Evolutionary conservation across 2,888 invertebrate genomes (phyloP), one percentile per base, ranked within the genome.

Genomic region (Ophion obscuratus): DNA sequence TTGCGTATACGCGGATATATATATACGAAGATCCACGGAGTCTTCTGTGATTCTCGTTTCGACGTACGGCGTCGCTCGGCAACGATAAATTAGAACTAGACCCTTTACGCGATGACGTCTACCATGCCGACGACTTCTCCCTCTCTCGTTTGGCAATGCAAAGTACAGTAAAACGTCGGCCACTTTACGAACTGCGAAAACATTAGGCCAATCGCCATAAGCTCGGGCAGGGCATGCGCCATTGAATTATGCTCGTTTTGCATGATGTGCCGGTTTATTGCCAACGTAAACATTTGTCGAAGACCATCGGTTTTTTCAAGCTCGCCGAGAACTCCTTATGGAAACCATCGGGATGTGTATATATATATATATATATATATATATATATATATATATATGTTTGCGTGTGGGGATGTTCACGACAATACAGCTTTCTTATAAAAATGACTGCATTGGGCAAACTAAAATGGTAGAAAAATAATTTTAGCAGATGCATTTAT

Each of bases 1-100:
- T 66, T 20, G n/a, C 17, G 5, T 11, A 47, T 47, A 47, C 44
- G 3, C 57, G 57, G 31, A 47, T 40, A 31, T 20, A 17, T 20
- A 17, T 40, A 31, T 27, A 57, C 57, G 31, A 66, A 71, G 68
- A 82, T 76, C 24, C 44, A 17, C 44, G 11, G 74, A 47, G 64
- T 82, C 70, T 70, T 73, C 44, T 44, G 77, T n/a, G 47, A 81
- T 76, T 81, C 77, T 67, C 75, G 40, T 76, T 76, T 47, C 57
- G 44, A 64, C 57, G 53, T 40, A 44, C 36, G 31, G 44, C 57
- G 40, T 71, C 77, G 59, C 40, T 31, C 67, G 61, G 66, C 70
- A 62, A 40, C 82, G 64, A 82, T 82, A 82, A 82, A 82, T 82
- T 77, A 71, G n/a, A 57, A 27, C 57, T 36, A 17, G 24, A 70